These are phyloP conservation scores for Tragelaphus eurycerus DNA, from an alignment of 2,797 vertebrate genomes.

Conservation along the genomic window DNA sequence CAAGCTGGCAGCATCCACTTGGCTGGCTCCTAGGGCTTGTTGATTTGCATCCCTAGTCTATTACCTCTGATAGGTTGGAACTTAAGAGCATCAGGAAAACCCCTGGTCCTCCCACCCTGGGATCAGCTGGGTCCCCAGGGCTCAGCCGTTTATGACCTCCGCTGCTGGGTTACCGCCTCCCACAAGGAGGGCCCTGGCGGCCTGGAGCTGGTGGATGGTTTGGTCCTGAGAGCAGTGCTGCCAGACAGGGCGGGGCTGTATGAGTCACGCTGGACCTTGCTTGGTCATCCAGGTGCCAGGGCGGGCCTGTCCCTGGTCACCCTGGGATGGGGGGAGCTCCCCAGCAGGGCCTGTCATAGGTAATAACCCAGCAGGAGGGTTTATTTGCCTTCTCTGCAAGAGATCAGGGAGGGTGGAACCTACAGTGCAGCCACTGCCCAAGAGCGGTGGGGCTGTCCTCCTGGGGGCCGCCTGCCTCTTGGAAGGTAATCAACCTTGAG, in stretches of 20 bases:
- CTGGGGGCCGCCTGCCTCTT: background rate
- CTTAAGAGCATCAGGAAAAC: background rate
- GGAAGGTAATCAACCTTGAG: accelerated
- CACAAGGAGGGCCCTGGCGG: accelerated
- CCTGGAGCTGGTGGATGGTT: accelerated
- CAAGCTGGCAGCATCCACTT: background rate
- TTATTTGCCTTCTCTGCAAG: background rate
- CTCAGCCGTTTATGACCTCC: background rate
- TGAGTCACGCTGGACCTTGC: background rate
- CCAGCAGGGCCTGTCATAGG: background rate
- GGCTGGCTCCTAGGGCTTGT: background rate
- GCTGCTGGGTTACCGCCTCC: background rate
- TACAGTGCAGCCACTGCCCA: accelerated
- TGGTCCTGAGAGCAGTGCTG: accelerated
- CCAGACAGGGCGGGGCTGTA: accelerated
- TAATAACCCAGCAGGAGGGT: background rate
- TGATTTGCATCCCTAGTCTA: background rate
- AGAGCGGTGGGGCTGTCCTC: accelerated
- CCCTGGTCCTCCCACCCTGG: background rate
- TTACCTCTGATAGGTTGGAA: accelerated
- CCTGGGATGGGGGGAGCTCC: background rate
- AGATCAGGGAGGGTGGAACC: background rate
- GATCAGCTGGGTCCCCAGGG: background rate
- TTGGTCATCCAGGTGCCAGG: background rate
- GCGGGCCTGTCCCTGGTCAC: accelerated